Percentiles rank a stretch among this genome's conserved stretches.
These are phyloP conservation scores for Alloscopus bannaensis DNA, from an alignment of 2,888 invertebrate species.

Conservation along the genomic window DNA sequence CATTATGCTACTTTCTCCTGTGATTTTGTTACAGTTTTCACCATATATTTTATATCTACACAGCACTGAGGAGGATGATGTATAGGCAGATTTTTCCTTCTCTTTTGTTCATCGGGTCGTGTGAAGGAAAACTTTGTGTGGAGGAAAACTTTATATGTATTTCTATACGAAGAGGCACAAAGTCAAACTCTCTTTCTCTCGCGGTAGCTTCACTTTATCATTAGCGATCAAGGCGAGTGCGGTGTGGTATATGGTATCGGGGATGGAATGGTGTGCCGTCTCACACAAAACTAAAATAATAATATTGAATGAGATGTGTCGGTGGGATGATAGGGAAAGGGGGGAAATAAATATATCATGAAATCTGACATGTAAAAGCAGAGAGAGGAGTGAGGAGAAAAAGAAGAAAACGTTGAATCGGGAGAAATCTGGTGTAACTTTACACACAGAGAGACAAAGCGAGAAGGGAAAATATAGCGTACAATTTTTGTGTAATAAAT, in stretches of 20 bases:
- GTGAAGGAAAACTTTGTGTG: conserved; percentile 8
- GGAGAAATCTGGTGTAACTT: background rate
- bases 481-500: conserved; percentile 29
- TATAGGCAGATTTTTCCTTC: conserved; percentile 3
- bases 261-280: background rate
- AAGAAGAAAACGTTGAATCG: background rate
- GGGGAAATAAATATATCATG: conserved; percentile 40
- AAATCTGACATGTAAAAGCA: conserved; percentile 30
- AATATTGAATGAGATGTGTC: conserved; percentile 15
- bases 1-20: conserved; percentile 48
- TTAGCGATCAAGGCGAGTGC: conserved; percentile 2
- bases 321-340: conserved; percentile 10
- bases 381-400: conserved; percentile 3
- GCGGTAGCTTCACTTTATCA: conserved; percentile 4
- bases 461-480: background rate
- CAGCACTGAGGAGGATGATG: background rate
- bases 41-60: conserved; percentile 3
- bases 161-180: conserved; percentile 30
- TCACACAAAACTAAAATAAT: background rate
- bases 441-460: background rate
- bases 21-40: conserved; percentile 10
- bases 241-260: background rate
- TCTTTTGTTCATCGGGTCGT: conserved; percentile 28
- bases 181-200: conserved; percentile 18
- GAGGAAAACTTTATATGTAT: background rate